Evolutionary conservation across 37 sponge, comb jelly and placozoan genomes (phyloP), one percentile per base, ranked within the genome.

Genomic region (Eunapius fragilis): DNA sequence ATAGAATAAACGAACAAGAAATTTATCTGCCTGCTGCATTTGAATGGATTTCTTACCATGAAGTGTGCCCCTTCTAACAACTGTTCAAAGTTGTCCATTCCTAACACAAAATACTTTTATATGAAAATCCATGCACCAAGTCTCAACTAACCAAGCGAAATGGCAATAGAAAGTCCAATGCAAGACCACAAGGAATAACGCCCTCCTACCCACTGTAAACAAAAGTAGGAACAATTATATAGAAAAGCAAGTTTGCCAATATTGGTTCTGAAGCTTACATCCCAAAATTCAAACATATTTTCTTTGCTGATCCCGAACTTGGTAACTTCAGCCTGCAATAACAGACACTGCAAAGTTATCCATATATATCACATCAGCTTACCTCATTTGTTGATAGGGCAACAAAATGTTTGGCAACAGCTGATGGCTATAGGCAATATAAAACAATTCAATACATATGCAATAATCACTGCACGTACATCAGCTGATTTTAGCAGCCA

Each of bases 231-330:
- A 0, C 25, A 1, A 88, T n/a, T n/a, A n/a, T n/a, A n/a, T n/a
- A n/a, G n/a, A n/a, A n/a, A n/a, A n/a, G n/a, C n/a, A 78, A 30
- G n/a, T 3, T 19, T 33, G 27, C 17, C 14, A 23, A 37, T 1
- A 45, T 67, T 2, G 11, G 26, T 22, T 27, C 6, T 68, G 9
- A 0, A 17, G 88, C 96, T 87, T 48, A 96, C 96, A 84, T 98
- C 99, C 99, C 99, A 98, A 79, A 98, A 98, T 47, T 74, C 93
- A 82, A 97, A 99, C 99, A 97, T 99, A 88, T 97, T 97, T 17
- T 87, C 88, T 36, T 94, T 95, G 85, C 88, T 92, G 70, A 99
- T 99, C 24, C 99, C 99, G 87, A 99, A 99, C 48, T 91, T 86
- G 24, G 93, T 97, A 81, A 99, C 99, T 83, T 94, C 82, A 69